Evolutionary conservation across 2,888 invertebrate species (phyloP).

Genomic region (Amphipyra tragopoginis): DNA sequence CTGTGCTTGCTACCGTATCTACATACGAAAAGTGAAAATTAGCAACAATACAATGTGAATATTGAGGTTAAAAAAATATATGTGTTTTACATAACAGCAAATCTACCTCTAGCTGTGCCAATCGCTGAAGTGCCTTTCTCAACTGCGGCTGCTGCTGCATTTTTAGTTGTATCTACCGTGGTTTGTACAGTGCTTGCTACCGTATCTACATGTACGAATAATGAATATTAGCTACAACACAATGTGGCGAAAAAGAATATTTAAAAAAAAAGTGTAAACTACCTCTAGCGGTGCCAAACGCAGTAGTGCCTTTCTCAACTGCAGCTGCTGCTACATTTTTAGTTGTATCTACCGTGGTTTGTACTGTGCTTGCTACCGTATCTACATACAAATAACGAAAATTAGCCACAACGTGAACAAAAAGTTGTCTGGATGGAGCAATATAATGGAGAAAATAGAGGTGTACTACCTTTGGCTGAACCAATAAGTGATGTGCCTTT

Average conservation of each 20-base stretch:
- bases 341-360: conserved; percentile 56
- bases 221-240: too few relatives aligned
- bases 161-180: too few relatives aligned
- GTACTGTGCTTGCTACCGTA: conserved; percentile 52
- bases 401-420: conserved; percentile 5
- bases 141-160: too few relatives aligned
- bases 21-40: conserved; percentile 6
- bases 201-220: too few relatives aligned
- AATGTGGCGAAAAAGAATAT: too few relatives aligned
- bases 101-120: not conserved
- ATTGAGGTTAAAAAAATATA: too few relatives aligned
- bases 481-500: conserved; percentile 60
- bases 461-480: conserved; percentile 42
- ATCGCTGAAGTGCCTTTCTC: too few relatives aligned
- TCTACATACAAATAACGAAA: conserved; percentile 40
- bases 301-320: conserved; percentile 58
- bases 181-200: too few relatives aligned
- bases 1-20: conserved; percentile 55
- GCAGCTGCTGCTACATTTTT: conserved; percentile 62
- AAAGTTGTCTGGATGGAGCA: too few relatives aligned
- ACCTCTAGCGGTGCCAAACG: conserved; percentile 59
- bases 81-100: too few relatives aligned
- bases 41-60: not conserved
- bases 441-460: too few relatives aligned
- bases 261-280: conserved; percentile 6